Base-by-base conservation (phyloP, 2,797 vertebrate genomes). In the Tangara arthus region DNA sequence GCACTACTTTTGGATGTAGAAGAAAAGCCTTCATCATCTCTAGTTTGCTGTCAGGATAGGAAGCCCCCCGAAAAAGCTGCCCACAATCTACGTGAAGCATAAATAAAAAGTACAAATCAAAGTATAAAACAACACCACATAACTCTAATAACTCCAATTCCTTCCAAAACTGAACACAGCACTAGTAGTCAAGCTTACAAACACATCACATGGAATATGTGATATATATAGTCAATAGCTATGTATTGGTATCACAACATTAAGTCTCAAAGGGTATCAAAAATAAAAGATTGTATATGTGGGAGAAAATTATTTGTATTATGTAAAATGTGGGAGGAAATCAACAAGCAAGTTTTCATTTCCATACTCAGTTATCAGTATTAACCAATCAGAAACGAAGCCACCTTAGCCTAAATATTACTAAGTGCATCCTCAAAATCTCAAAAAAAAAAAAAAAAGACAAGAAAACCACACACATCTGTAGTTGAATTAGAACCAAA, bases 21-120 rank as follows among this genome's bases (percentile, higher is more conserved):
- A n/a, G 24, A 56, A 63, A 55, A 83, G 4, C 23, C 14, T 35
- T 37, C 41, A 41, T 35, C 28, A 30, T 26, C 24, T 27, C 15
- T 24, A 65, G 28, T 34, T 68, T 68, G 7, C 15, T 60, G 11
- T 9, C 30, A 92, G 57, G 12, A 26, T 20, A 24, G 13, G 14
- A 84, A 69, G 18, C 8, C 39, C n/a, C n/a, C 28, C 26, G 2
- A 30, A 69, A 64, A 92, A 71, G 14, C 60, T 73, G 47, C 9
- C 44, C 6, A 0, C 30, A 60, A 73, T 34, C 69, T 34, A 27
- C 0, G 0, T 27, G 14, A 81, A 30, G 28, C 8, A 55, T 16
- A 10, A n/a, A n/a, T 6, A 23, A 39, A 59, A 53, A 46, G 19
- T 46, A 35, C 35, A 63, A 80, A 80, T 11, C 27, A 49, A 87